Evolutionary conservation across 2,888 invertebrate genomes (phyloP).

Genomic region (Thera britannica): DNA sequence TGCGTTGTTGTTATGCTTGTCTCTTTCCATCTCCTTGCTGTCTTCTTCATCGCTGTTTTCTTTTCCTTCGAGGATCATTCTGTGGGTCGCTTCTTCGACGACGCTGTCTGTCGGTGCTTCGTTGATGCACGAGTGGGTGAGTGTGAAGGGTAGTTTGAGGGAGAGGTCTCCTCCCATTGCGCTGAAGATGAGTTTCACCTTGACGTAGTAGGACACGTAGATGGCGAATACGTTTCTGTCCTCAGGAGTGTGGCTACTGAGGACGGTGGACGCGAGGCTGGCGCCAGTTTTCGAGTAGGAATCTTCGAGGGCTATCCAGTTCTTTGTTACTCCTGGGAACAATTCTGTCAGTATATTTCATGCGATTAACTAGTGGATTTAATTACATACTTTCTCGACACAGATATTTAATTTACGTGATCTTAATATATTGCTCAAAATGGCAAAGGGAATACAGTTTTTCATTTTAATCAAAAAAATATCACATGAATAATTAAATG

Average conservation of each 20-base stretch:
- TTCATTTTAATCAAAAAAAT: too few species aligned
- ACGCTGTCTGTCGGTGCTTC: slow-evolving; percentile 85
- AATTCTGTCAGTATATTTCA: slow-evolving; percentile 15
- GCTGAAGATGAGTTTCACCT: slow-evolving; percentile 92
- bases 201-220: slow-evolving; percentile 96
- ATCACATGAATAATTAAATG: too few species aligned
- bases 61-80: slow-evolving; percentile 78
- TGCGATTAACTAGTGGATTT: not conserved
- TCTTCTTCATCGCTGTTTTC: slow-evolving; percentile 77
- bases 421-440: not conserved
- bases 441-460: too few species aligned
- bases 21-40: slow-evolving; percentile 67
- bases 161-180: slow-evolving; percentile 93
- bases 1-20: slow-evolving; percentile 71
- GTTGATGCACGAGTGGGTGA: slow-evolving; percentile 90
- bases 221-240: slow-evolving; percentile 95
- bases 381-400: not conserved
- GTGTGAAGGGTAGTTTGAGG: slow-evolving; percentile 91
- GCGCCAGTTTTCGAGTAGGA: slow-evolving; percentile 89
- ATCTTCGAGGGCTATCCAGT: slow-evolving; percentile 96
- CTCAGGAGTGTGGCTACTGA: slow-evolving; percentile 85
- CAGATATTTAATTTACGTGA: not conserved
- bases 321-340: slow-evolving; percentile 90
- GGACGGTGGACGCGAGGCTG: slow-evolving; percentile 86
- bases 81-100: slow-evolving; percentile 77